phyloP scores from a whole-genome alignment of 2,113 vertebrate species.

The Passer domesticus region DNA sequence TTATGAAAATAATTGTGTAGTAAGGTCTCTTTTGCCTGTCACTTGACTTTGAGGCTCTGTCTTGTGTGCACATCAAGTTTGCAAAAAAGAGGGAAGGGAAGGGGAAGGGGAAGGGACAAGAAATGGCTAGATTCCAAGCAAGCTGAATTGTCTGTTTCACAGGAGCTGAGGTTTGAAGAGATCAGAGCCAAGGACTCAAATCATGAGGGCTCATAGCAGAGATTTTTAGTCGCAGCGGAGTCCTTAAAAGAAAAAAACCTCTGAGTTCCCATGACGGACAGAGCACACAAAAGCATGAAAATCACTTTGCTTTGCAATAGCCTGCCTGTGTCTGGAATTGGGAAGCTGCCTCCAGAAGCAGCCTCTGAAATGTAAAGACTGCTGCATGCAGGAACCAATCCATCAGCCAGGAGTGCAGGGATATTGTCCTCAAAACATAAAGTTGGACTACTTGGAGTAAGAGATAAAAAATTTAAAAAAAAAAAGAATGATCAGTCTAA shows the following conservation, averaged over 20 bases:
- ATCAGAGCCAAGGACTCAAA: background rate
- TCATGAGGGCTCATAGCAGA: background rate
- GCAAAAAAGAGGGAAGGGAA: background rate
- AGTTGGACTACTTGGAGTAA: background rate
- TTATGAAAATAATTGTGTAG: background rate
- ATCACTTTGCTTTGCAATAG: slow-evolving; percentile 21
- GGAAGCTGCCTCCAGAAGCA: background rate
- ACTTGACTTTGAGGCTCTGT: background rate
- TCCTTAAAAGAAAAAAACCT: background rate
- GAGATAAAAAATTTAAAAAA: background rate
- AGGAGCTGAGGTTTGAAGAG: background rate
- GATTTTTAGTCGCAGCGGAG: slow-evolving; percentile 27
- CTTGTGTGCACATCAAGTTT: background rate
- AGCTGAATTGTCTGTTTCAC: background rate
- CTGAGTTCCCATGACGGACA: background rate
- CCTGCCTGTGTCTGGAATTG: background rate
- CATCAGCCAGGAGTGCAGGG: background rate
- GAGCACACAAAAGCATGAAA: background rate
- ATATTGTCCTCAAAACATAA: background rate
- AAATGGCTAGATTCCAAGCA: background rate
- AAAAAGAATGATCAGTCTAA: background rate
- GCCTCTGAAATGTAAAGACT: background rate
- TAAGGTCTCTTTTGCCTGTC: background rate
- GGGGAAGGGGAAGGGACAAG: background rate
- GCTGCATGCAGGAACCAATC: background rate